These are phyloP conservation scores for Drosophila lacicola DNA, from an alignment of 2,888 invertebrate genomes.

Conservation along the genomic window DNA sequence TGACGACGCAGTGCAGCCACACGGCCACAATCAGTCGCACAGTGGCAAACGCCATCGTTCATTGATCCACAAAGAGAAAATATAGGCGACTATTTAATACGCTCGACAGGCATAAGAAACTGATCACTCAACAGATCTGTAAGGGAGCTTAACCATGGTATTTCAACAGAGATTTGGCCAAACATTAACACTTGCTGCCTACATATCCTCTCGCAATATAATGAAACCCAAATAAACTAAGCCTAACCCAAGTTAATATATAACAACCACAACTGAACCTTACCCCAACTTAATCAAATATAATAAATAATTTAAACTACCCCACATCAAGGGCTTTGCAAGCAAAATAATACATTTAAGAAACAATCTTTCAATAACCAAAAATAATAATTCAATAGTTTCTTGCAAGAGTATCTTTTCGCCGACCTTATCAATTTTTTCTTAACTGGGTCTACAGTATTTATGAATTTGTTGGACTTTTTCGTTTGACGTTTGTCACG, in stretches of 20 bases:
- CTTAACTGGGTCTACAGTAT: background rate
- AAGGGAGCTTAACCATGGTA: too few relatives aligned
- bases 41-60: constrained; percentile 10
- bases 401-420: constrained; percentile 22
- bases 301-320: too few relatives aligned
- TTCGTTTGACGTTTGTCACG: constrained; percentile 56
- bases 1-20: constrained; percentile 38
- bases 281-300: background rate
- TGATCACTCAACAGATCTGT: too few relatives aligned
- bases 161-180: too few relatives aligned
- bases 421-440: background rate
- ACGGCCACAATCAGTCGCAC: constrained; percentile 8
- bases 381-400: background rate
- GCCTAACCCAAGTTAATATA: background rate
- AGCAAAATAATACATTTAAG: too few relatives aligned
- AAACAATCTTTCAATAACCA: background rate
- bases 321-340: background rate
- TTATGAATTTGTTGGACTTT: constrained; percentile 28
- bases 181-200: too few relatives aligned
- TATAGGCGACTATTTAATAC: constrained; percentile 7
- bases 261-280: background rate
- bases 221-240: too few relatives aligned
- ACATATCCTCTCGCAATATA: too few relatives aligned
- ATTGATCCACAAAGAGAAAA: constrained; percentile 10
- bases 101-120: background rate